phyloP scores from a whole-genome alignment of 2,888 invertebrate species.

The Drosophila austrosaltans region DNA sequence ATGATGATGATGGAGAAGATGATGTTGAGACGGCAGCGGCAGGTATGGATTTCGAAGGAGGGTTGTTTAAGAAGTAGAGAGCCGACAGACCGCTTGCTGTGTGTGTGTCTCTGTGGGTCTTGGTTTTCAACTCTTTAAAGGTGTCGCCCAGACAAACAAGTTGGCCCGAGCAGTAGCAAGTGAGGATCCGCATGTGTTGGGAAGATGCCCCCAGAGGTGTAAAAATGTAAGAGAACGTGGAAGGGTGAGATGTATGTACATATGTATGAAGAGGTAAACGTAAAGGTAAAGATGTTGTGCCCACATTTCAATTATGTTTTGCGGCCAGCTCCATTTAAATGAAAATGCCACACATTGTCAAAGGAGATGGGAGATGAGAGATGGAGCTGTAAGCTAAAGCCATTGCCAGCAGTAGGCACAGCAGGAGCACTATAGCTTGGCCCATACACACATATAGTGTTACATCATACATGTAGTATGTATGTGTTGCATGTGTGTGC shows the following conservation, averaged over 20 bases:
- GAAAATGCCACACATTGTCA: slow-evolving; percentile 76
- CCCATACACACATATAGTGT: slow-evolving; percentile 12
- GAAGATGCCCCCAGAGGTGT: slow-evolving; percentile 10
- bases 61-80: background rate
- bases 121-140: slow-evolving; percentile 70
- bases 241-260: background rate
- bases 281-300: slow-evolving; percentile 29
- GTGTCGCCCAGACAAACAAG: slow-evolving; percentile 76
- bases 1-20: slow-evolving; percentile 38
- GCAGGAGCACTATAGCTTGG: slow-evolving; percentile 43
- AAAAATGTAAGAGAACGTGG: background rate
- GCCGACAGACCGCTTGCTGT: slow-evolving; percentile 67
- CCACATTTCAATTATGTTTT: slow-evolving; percentile 74
- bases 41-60: no score
- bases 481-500: background rate
- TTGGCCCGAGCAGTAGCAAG: slow-evolving; percentile 21
- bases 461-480: background rate
- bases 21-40: background rate
- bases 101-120: slow-evolving; percentile 34
- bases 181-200: background rate
- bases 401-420: slow-evolving; percentile 3
- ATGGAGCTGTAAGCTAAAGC: background rate
- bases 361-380: slow-evolving; percentile 19
- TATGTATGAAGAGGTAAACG: background rate
- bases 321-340: slow-evolving; percentile 72